A percentile compares a stretch with the other conserved stretches of the same genome.
Evolutionary conservation across 2,797 vertebrate genomes (phyloP).

Genomic region (Anguilla pacifica): DNA sequence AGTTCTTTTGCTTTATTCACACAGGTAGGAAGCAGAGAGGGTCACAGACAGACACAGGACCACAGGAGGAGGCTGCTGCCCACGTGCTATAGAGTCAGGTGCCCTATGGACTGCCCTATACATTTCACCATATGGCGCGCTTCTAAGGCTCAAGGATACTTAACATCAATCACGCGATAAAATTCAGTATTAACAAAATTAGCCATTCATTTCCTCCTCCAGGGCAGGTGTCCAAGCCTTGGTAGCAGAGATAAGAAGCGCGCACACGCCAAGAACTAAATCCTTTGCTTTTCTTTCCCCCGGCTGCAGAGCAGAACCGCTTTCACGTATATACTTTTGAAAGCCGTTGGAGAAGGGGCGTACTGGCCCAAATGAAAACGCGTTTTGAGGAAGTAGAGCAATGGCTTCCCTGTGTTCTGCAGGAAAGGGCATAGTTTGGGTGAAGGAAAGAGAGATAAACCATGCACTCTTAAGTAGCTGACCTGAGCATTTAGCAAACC

Average conservation of each 20-base stretch:
- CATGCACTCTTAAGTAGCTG: not conserved
- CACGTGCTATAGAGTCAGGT: not conserved
- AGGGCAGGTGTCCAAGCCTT: not conserved
- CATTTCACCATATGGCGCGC: not conserved
- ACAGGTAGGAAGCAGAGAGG: no score
- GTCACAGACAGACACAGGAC: no score
- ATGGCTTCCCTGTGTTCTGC: not conserved
- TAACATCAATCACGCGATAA: not conserved
- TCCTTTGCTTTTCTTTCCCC: not conserved
- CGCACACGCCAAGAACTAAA: not conserved
- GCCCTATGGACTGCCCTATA: not conserved
- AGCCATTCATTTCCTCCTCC: not conserved
- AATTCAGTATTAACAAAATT: not conserved
- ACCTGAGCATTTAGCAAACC: not conserved
- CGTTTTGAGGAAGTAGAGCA: not conserved
- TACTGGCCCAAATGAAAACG: not conserved
- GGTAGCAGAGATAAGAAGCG: not conserved
- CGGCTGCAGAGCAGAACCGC: not conserved
- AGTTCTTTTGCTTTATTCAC: no score
- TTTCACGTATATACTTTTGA: not conserved
- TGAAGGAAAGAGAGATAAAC: not conserved
- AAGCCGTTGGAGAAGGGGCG: not conserved
- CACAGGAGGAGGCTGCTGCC: not conserved
- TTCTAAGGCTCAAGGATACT: not conserved
- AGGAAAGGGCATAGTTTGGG: not conserved